phyloP scores from a whole-genome alignment of 2,888 invertebrate genomes.

The Gortyna flavago region DNA sequence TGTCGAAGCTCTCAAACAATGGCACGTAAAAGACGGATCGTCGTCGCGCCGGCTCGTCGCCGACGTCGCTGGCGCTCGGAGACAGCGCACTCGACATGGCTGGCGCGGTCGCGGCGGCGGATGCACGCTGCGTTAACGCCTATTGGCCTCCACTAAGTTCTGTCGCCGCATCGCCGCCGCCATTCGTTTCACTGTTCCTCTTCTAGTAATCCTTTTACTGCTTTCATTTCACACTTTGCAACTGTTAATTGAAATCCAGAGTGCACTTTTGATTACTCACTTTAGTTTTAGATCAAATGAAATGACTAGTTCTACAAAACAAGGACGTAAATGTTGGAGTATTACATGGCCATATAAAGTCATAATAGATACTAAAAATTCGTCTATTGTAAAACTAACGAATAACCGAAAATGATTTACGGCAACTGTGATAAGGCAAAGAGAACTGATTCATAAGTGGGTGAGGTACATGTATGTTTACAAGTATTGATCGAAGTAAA shows the following conservation, averaged over 20 bases:
- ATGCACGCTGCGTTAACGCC: conserved; percentile 84
- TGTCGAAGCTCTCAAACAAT: conserved; percentile 91
- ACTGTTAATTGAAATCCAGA: conserved; percentile 71
- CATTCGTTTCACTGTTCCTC: conserved; percentile 84
- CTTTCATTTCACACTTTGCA: conserved; percentile 80
- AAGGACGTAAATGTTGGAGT: conserved; percentile 73
- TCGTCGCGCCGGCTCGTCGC: conserved; percentile 90
- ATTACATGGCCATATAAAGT: conserved; percentile 60
- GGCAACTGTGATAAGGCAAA: conserved; percentile 51
- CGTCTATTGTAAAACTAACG: conserved; percentile 41
- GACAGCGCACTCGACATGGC: conserved; percentile 84
- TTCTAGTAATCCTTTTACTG: conserved; percentile 71
- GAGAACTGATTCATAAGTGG: conserved; percentile 63
- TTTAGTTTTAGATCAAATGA: conserved; percentile 55
- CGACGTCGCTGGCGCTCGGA: conserved; percentile 78
- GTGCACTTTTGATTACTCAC: conserved; percentile 66
- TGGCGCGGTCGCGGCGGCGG: conserved; percentile 71
- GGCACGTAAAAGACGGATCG: conserved; percentile 94
- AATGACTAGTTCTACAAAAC: conserved; percentile 54
- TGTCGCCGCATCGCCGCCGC: conserved; percentile 80
- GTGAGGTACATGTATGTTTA: conserved; percentile 65
- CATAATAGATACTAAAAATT: conserved; percentile 30
- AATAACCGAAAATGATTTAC: conserved; percentile 40
- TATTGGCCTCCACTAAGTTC: conserved; percentile 74
- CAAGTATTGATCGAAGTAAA: conserved; percentile 79